phyloP scores from a whole-genome alignment of 64 coral and sea anemone species.

The Actinia equina region DNA sequence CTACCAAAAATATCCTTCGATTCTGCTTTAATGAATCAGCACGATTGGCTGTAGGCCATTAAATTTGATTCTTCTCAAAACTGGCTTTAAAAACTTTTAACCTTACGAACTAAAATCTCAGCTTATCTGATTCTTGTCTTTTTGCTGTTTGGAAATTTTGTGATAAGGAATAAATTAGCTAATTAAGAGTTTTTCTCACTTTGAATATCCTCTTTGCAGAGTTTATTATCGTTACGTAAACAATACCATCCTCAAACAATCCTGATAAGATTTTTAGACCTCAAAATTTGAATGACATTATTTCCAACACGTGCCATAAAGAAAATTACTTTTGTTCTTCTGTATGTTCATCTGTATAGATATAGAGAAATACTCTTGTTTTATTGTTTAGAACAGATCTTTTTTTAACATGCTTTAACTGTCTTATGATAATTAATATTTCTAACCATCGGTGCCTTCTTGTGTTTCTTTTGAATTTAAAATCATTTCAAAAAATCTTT shows the following conservation, averaged over 20 bases:
- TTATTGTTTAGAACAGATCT: background rate
- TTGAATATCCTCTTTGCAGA: background rate
- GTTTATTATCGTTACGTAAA: background rate
- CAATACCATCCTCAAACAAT: background rate
- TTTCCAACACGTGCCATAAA: background rate
- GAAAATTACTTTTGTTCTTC: background rate
- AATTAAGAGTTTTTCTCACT: background rate
- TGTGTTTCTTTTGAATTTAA: too few relatives aligned
- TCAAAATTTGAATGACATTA: background rate
- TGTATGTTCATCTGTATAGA: background rate
- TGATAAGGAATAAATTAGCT: background rate
- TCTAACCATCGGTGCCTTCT: background rate
- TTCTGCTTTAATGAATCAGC: background rate
- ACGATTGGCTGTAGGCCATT: background rate
- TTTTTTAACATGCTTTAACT: background rate
- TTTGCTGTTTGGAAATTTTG: background rate
- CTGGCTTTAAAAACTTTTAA: background rate
- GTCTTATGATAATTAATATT: background rate
- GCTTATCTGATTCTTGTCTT: slow-evolving; percentile 1
- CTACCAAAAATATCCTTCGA: background rate
- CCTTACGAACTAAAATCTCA: background rate
- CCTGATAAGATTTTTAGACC: background rate
- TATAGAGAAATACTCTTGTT: background rate
- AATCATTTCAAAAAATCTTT: too few relatives aligned
- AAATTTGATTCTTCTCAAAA: background rate